Percentiles rank a stretch among this genome's conserved stretches.
Conservation (phyloP, 2,113 vertebrate species). For the Psittacula cyanocephala region DNA sequence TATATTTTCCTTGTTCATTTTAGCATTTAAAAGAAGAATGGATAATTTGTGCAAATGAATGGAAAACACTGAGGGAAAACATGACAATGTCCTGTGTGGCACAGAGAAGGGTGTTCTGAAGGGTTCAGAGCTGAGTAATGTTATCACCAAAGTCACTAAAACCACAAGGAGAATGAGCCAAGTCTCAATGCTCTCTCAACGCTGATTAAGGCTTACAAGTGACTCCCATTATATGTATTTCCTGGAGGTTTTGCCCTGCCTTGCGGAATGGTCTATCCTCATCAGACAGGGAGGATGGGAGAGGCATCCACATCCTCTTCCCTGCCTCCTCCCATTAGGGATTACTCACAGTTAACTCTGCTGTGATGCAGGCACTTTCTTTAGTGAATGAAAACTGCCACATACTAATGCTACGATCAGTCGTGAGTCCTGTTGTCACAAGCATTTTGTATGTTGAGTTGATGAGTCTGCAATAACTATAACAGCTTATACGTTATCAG, state of each 20-base stretch:
- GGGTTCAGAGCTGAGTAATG: not conserved
- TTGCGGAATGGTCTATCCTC: not conserved
- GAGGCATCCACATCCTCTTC: slow-evolving; percentile 57
- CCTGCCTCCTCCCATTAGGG: not conserved
- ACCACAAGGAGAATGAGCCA: not conserved
- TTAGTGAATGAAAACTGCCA: not conserved
- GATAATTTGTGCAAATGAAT: slow-evolving; percentile 12
- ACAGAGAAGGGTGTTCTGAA: not conserved
- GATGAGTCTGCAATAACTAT: not conserved
- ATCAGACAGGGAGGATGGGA: slow-evolving; percentile 38
- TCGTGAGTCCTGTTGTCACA: not conserved
- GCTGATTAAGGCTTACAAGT: slow-evolving; percentile 4
- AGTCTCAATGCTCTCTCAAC: not conserved
- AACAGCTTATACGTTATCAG: not conserved
- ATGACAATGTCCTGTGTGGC: not conserved
- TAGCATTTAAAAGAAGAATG: not conserved
- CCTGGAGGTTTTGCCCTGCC: slow-evolving; percentile 54
- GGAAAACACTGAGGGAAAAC: slow-evolving; percentile 1
- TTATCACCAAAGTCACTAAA: slow-evolving; percentile 18
- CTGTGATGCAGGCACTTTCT: not conserved
- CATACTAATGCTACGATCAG: rapidly evolving
- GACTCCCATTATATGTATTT: slow-evolving; percentile 27
- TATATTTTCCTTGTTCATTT: slow-evolving; percentile 16
- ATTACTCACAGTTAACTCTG: not conserved
- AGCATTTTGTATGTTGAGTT: not conserved